These are phyloP conservation scores for Caracal caracal DNA, from an alignment of 2,113 vertebrate species.

Conservation along the genomic window DNA sequence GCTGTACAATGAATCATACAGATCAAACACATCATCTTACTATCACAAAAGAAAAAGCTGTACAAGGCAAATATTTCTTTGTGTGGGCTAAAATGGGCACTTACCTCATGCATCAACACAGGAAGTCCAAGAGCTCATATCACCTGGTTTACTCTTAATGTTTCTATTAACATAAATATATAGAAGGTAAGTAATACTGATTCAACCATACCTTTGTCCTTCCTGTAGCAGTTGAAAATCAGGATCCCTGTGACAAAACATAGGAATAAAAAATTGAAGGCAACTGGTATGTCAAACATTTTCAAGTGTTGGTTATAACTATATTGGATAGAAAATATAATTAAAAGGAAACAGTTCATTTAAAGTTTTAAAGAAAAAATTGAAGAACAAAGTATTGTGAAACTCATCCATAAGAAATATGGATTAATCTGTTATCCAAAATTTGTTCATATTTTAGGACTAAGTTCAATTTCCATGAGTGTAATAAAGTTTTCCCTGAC, in stretches of 20 bases:
- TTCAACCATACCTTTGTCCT: slow-evolving; percentile 89
- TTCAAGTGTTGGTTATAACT: slow-evolving; percentile 11
- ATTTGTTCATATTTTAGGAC: slow-evolving; percentile 2
- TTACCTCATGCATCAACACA: slow-evolving; percentile 62
- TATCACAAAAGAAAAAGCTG: slow-evolving; percentile 80
- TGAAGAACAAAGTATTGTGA: neutral
- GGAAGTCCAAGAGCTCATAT: slow-evolving; percentile 76
- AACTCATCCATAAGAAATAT: slow-evolving; percentile 33
- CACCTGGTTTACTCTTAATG: slow-evolving; percentile 65
- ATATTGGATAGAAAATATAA: neutral
- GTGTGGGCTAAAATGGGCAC: slow-evolving; percentile 66
- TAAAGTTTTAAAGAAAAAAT: slow-evolving; percentile 10
- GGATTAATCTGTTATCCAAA: neutral
- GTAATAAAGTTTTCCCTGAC: neutral
- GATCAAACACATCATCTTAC: slow-evolving; percentile 83
- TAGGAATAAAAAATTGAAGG: slow-evolving; percentile 48
- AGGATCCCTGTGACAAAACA: slow-evolving; percentile 86
- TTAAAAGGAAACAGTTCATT: slow-evolving; percentile 25
- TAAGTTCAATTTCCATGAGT: slow-evolving; percentile 15
- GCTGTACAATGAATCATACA: slow-evolving; percentile 88
- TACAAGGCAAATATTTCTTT: slow-evolving; percentile 78
- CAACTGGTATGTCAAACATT: neutral
- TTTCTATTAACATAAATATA: slow-evolving; percentile 57
- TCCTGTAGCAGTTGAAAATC: slow-evolving; percentile 91
- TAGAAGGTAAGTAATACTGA: slow-evolving; percentile 31